Percentiles rank a stretch among this genome's conserved stretches.
These are phyloP conservation scores for Sinella curviseta DNA, from an alignment of 1,140 invertebrate species.

Conservation along the genomic window DNA sequence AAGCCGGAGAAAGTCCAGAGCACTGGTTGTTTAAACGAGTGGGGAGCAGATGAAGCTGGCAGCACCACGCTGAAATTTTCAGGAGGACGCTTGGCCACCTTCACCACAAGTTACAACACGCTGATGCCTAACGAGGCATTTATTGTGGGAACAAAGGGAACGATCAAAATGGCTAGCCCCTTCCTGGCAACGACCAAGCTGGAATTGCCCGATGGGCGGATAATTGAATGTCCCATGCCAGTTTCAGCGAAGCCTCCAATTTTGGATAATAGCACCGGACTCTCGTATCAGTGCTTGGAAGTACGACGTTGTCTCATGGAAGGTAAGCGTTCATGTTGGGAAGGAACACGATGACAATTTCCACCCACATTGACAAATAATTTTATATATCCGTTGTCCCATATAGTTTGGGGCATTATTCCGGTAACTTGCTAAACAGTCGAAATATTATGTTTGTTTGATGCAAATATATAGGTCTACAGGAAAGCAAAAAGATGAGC, in stretches of 20 bases:
- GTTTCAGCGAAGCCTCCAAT: conserved; percentile 58
- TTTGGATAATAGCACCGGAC: conserved; percentile 68
- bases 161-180: conserved; percentile 60
- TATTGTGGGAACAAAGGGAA: conserved; percentile 70
- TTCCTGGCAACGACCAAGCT: conserved; percentile 58
- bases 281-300: conserved; percentile 73
- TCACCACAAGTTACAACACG: conserved; percentile 60
- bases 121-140: conserved; percentile 65
- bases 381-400: too few species aligned
- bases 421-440: too few species aligned
- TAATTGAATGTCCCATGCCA: conserved; percentile 60
- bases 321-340: too few species aligned
- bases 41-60: conserved; percentile 67
- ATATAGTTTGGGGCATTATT: too few species aligned
- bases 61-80: conserved; percentile 65
- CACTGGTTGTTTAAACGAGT: conserved; percentile 65
- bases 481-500: conserved; percentile 64
- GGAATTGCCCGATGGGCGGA: conserved; percentile 50
- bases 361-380: too few species aligned
- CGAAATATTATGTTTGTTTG: too few species aligned
- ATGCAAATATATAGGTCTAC: too few species aligned
- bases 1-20: conserved; percentile 62
- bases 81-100: conserved; percentile 64
- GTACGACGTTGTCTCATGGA: conserved; percentile 66
- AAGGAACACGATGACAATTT: too few species aligned